These are phyloP conservation scores for Zele albiditarsus DNA, from an alignment of 2,888 invertebrate species.

Conservation along the genomic window DNA sequence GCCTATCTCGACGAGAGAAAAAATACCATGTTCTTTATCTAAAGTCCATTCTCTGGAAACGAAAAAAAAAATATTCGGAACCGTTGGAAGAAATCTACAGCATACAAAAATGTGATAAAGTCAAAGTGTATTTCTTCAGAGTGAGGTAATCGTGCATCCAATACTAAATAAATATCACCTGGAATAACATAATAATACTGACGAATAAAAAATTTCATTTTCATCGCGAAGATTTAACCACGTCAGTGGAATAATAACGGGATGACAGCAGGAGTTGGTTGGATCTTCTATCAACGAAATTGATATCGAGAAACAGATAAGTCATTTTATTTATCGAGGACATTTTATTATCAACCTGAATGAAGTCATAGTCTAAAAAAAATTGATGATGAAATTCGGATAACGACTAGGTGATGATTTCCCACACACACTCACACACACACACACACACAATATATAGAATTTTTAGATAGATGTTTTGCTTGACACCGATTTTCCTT, in stretches of 20 bases:
- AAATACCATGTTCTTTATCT: neutral
- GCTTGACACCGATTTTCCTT: too few relatives aligned
- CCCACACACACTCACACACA: too few relatives aligned
- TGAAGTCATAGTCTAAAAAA: slow-evolving; percentile 18
- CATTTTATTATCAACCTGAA: slow-evolving; percentile 10
- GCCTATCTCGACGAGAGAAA: neutral
- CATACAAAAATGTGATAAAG: neutral
- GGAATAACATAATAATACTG: slow-evolving; percentile 29
- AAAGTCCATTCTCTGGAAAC: neutral
- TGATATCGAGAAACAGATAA: neutral
- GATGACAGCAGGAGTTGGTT: neutral
- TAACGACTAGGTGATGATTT: neutral
- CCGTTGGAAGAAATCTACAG: too few relatives aligned
- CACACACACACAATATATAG: too few relatives aligned
- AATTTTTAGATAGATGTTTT: too few relatives aligned
- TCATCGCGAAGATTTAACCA: neutral
- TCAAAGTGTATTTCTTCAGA: slow-evolving; percentile 22
- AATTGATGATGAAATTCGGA: slow-evolving; percentile 5
- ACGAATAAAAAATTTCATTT: neutral
- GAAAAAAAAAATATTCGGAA: neutral
- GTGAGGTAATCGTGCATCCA: slow-evolving; percentile 8
- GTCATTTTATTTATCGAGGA: slow-evolving; percentile 14
- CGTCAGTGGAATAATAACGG: too few relatives aligned
- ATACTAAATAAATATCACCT: slow-evolving; percentile 34
- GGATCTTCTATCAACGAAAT: neutral